Evolutionary conservation across 2,797 vertebrate species (phyloP).

Genomic region (Typhlichthys subterraneus): DNA sequence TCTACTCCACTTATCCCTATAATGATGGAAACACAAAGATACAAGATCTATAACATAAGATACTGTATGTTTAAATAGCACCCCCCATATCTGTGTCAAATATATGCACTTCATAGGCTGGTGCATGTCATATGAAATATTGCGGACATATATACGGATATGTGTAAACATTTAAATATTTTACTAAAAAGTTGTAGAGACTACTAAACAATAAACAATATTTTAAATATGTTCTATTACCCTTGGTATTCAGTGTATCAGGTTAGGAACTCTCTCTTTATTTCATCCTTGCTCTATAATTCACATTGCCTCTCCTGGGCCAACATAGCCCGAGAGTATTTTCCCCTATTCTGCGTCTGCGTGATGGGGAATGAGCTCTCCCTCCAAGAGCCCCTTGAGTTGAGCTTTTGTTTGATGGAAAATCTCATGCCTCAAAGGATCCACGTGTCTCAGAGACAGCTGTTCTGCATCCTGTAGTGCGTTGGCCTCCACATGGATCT

Average conservation of each 20-base stretch:
- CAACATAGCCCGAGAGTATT: conserved; percentile 57
- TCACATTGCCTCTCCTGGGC: conserved; percentile 54
- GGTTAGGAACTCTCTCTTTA: conserved; percentile 28
- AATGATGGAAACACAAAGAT: no score
- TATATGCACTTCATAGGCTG: no score
- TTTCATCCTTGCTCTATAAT: conserved; percentile 40
- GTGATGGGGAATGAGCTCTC: conserved; percentile 43
- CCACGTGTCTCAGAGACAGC: conserved; percentile 76
- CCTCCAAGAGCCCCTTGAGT: conserved; percentile 69
- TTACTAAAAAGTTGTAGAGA: no score
- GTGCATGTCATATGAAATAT: not conserved
- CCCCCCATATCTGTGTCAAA: not conserved
- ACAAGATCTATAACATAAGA: not conserved
- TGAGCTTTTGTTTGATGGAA: conserved; percentile 77
- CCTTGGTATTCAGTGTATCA: conserved; percentile 30
- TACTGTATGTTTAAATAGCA: not conserved
- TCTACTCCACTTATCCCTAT: no score
- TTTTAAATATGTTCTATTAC: conserved; percentile 5
- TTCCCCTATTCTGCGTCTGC: conserved; percentile 48
- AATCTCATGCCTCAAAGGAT: conserved; percentile 77
- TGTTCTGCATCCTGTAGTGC: conserved; percentile 73
- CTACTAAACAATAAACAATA: no score
- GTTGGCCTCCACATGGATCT: conserved; percentile 71
- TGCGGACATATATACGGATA: not conserved
- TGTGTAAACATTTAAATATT: no score